phyloP scores from a whole-genome alignment of 2,888 invertebrate genomes.

The Drosophila tanythrix region DNA sequence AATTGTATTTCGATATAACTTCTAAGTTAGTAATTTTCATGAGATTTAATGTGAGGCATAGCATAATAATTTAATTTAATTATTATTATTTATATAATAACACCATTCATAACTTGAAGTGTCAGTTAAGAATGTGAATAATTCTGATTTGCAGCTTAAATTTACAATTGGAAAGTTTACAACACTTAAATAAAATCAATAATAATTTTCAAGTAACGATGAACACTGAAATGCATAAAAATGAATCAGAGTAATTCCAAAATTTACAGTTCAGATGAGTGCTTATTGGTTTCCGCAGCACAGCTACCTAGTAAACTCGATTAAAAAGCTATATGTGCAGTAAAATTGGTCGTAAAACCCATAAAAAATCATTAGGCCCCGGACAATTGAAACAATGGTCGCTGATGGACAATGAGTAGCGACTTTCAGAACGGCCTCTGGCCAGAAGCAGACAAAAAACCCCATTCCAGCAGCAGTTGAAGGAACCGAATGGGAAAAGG shows the following conservation, averaged over 20 bases:
- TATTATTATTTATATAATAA: neutral
- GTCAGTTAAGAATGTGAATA: neutral
- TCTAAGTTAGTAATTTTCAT: neutral
- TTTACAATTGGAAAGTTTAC: neutral
- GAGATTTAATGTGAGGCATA: neutral
- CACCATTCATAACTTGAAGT: neutral
- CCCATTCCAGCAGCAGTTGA: neutral
- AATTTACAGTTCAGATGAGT: conserved; percentile 3
- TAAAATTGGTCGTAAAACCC: conserved; percentile 26
- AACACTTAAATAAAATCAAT: neutral
- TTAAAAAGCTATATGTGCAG: conserved; percentile 41
- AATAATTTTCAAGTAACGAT: neutral
- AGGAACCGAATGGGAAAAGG: neutral
- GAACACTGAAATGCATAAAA: neutral
- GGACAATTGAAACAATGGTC: conserved; percentile 69
- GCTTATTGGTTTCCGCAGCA: conserved; percentile 7
- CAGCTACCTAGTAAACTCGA: conserved; percentile 35
- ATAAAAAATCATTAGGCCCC: conserved; percentile 57
- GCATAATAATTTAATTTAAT: neutral
- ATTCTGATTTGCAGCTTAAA: neutral
- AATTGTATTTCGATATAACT: neutral
- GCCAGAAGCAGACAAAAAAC: conserved; percentile 4
- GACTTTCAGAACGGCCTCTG: conserved; percentile 18
- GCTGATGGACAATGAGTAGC: conserved; percentile 46
- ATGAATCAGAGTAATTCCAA: neutral